Evolutionary conservation across 2,888 invertebrate species (phyloP).

Genomic region (Atethmia centrago): DNA sequence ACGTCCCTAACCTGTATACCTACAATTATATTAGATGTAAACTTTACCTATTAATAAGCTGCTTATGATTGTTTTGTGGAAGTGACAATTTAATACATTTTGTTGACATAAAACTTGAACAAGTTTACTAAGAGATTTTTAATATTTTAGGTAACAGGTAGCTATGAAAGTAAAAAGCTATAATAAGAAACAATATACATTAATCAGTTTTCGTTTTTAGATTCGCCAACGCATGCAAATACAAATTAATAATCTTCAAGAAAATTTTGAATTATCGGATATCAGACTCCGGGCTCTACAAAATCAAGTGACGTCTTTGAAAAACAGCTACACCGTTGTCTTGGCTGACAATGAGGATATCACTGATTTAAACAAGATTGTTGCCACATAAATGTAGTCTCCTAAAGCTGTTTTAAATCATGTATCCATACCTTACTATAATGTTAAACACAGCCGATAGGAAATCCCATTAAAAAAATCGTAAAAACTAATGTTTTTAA

Average conservation of each 20-base stretch:
- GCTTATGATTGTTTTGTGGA: neutral
- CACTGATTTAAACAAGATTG: constrained; percentile 58
- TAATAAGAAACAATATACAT: constrained; percentile 9
- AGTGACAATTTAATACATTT: neutral
- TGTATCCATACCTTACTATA: constrained; percentile 4
- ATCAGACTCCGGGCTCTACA: constrained; percentile 91
- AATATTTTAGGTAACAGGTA: constrained; percentile 24
- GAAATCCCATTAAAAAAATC: constrained; percentile 33
- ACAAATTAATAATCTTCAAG: constrained; percentile 92
- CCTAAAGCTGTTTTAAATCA: constrained; percentile 8
- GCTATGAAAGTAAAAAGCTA: constrained; percentile 22
- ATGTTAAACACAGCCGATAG: neutral
- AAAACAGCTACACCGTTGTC: constrained; percentile 81
- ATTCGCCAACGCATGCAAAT: constrained; percentile 93
- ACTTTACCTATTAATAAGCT: neutral
- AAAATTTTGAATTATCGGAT: constrained; percentile 93
- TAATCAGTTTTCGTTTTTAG: constrained; percentile 74
- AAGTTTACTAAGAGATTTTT: constrained; percentile 11
- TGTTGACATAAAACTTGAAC: constrained; percentile 9
- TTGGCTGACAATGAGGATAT: constrained; percentile 76
- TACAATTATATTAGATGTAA: neutral
- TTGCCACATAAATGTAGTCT: constrained; percentile 32
- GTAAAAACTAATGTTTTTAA: constrained; percentile 27
- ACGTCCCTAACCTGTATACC: neutral
- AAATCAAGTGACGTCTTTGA: constrained; percentile 92